phyloP scores from a whole-genome alignment of 1,140 invertebrate species.

The Thalassaphorura encarpata region DNA sequence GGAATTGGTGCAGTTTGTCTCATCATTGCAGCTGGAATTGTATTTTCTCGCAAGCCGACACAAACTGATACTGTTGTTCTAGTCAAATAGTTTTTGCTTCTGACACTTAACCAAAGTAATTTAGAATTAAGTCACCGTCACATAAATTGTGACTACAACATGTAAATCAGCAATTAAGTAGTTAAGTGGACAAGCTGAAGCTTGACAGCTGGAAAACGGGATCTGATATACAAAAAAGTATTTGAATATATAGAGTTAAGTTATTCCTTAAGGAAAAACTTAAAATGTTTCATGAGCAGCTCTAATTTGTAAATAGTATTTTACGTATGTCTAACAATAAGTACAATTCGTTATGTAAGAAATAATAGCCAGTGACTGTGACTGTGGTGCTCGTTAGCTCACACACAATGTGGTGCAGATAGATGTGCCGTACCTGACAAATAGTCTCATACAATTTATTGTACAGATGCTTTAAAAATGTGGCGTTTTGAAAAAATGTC shows the following conservation, averaged over 20 bases:
- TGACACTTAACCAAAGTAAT: not conserved
- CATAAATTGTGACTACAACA: not conserved
- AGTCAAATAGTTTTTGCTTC: slow-evolving; percentile 16
- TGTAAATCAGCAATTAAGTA: not conserved
- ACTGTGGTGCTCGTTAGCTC: not conserved
- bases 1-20: slow-evolving; percentile 8
- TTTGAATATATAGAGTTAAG: too few species aligned
- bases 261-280: too few species aligned
- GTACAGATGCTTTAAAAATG: not conserved
- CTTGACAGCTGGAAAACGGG: too few species aligned
- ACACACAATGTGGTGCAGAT: not conserved
- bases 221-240: too few species aligned
- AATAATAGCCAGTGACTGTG: too few species aligned
- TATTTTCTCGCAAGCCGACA: slow-evolving; percentile 13
- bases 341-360: too few species aligned
- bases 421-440: not conserved
- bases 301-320: too few species aligned
- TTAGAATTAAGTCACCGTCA: not conserved
- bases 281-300: too few species aligned
- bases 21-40: slow-evolving; percentile 20
- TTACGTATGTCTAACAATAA: too few species aligned
- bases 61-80: slow-evolving; percentile 25
- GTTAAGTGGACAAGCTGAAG: too few species aligned
- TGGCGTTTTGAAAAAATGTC: not conserved
- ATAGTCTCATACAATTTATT: not conserved